These are phyloP conservation scores for Idaea straminata DNA, from an alignment of 2,888 invertebrate species.

Conservation along the genomic window DNA sequence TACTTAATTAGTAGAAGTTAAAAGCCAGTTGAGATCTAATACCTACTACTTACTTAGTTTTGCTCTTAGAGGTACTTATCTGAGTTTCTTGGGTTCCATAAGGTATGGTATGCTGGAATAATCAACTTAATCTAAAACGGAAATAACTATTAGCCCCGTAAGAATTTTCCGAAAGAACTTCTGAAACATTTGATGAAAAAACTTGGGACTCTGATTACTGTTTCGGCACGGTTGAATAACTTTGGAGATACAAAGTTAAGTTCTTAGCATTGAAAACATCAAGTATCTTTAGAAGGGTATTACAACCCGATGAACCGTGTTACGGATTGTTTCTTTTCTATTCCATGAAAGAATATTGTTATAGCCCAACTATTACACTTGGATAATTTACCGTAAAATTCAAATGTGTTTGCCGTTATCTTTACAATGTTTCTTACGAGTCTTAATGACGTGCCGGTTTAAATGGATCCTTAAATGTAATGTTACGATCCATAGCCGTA, in stretches of 20 bases:
- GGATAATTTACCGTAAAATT: neutral
- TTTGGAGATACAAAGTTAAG: slow-evolving; percentile 13
- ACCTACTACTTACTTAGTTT: too few species aligned
- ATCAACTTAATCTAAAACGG: neutral
- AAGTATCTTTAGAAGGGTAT: too few species aligned
- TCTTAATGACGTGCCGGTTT: slow-evolving; percentile 15
- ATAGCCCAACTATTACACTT: too few species aligned
- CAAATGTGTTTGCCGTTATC: neutral
- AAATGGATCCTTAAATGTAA: slow-evolving; percentile 18
- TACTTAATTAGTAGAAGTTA: too few species aligned
- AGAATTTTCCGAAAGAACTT: slow-evolving; percentile 12
- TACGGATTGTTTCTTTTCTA: too few species aligned
- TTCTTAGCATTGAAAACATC: slow-evolving; percentile 2
- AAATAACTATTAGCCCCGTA: slow-evolving; percentile 10
- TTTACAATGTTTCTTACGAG: neutral
- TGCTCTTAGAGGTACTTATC: too few species aligned
- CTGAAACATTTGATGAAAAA: slow-evolving; percentile 41
- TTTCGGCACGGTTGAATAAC: slow-evolving; percentile 11
- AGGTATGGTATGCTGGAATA: neutral
- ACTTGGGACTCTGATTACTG: slow-evolving; percentile 24
- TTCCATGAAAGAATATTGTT: too few species aligned
- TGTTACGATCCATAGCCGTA: slow-evolving; percentile 17
- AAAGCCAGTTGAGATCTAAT: too few species aligned
- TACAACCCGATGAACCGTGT: neutral
- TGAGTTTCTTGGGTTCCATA: too few species aligned